A percentile compares a stretch with the other conserved stretches of the same genome.
Conservation (phyloP, 2,888 invertebrate genomes). For the Tridacna gigas region DNA sequence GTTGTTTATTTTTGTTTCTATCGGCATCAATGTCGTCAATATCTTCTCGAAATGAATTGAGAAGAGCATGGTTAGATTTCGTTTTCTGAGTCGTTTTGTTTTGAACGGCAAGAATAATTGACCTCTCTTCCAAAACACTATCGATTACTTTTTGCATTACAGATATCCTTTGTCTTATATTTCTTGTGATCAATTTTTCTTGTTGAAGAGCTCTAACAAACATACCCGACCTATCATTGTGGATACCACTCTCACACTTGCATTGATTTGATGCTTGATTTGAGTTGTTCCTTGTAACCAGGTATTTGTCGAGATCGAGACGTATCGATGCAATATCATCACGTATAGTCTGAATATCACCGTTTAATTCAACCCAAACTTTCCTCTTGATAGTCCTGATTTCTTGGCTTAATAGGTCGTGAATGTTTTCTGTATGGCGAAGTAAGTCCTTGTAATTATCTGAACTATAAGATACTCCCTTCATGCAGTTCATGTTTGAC, state of each 20-base stretch:
- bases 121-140: not conserved
- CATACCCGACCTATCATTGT: not conserved
- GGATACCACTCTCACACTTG: not conserved
- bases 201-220: not conserved
- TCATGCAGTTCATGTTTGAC: too few relatives aligned
- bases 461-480: too few relatives aligned
- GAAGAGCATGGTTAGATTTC: not conserved
- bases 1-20: not conserved
- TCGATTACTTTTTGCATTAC: not conserved
- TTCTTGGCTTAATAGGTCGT: not conserved
- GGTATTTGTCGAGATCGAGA: not conserved
- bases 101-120: not conserved
- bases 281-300: not conserved
- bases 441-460: too few relatives aligned
- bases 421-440: not conserved
- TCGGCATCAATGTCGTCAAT: not conserved
- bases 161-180: not conserved
- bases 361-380: not conserved
- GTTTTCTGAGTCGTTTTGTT: not conserved
- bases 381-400: not conserved
- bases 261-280: not conserved
- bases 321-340: not conserved
- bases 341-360: not conserved
- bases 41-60: not conserved
- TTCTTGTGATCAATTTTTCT: conserved; percentile 1